These are phyloP conservation scores for Schizopygopsis malacanthus DNA, from an alignment of 2,797 vertebrate genomes.

Conservation along the genomic window DNA sequence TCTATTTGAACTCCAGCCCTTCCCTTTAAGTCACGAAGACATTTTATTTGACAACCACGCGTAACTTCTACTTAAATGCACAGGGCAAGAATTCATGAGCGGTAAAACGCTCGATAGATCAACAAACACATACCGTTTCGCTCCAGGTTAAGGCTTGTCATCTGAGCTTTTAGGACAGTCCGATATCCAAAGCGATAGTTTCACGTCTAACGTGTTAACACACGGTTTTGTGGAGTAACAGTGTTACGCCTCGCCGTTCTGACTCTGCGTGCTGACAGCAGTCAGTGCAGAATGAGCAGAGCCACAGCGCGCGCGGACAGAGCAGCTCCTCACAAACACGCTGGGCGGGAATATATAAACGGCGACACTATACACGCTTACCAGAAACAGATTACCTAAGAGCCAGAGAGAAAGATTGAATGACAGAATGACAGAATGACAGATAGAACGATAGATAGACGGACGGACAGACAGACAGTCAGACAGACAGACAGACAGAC, in stretches of 20 bases:
- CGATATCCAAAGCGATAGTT: slow-evolving; percentile 54
- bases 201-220: slow-evolving; percentile 49
- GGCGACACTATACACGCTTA: slow-evolving; percentile 37
- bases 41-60: slow-evolving; percentile 13
- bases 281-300: slow-evolving; percentile 47
- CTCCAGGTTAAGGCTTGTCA: slow-evolving; percentile 35
- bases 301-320: slow-evolving; percentile 45
- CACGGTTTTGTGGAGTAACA: slow-evolving; percentile 41
- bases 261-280: slow-evolving; percentile 55
- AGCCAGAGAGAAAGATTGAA: neutral
- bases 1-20: slow-evolving; percentile 15
- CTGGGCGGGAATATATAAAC: slow-evolving; percentile 62
- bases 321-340: slow-evolving; percentile 58
- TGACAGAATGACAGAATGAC: neutral
- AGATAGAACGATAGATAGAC: neutral
- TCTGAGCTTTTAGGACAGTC: slow-evolving; percentile 26
- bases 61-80: slow-evolving; percentile 31
- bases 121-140: slow-evolving; percentile 49
- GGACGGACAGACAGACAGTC: too few species aligned
- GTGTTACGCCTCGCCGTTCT: slow-evolving; percentile 31
- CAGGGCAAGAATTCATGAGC: slow-evolving; percentile 2
- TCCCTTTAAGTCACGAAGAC: slow-evolving; percentile 12
- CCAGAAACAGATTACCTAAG: slow-evolving; percentile 6
- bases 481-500: too few species aligned
- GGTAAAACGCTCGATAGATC: slow-evolving; percentile 32